A percentile compares a stretch with the other conserved stretches of the same genome.
phyloP scores from a whole-genome alignment of 2,888 invertebrate species.

The Ptilodon capucinus region DNA sequence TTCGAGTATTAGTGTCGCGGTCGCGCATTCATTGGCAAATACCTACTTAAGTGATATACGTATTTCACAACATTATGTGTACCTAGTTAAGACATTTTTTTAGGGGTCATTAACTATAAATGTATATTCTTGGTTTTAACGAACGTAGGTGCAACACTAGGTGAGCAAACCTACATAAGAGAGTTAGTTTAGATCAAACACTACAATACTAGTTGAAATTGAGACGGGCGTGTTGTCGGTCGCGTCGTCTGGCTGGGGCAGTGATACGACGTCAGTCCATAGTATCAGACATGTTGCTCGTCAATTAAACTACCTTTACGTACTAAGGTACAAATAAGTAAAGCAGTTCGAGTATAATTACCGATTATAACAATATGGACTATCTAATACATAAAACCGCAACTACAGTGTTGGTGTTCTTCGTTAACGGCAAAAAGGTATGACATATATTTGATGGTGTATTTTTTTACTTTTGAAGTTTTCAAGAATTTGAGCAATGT shows the following conservation, averaged over 20 bases:
- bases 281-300: conserved; percentile 19
- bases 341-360: not conserved
- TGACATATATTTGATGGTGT: conserved; percentile 20
- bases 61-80: no score
- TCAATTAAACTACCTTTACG: not conserved
- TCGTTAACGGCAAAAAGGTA: conserved; percentile 85
- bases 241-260: conserved; percentile 7
- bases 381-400: conserved; percentile 47
- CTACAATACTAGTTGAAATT: not conserved
- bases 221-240: not conserved
- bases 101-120: no score
- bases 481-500: no score
- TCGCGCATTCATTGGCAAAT: no score
- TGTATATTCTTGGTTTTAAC: no score
- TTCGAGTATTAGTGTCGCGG: no score
- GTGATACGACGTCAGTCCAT: conserved; percentile 28
- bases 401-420: conserved; percentile 75
- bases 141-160: no score
- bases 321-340: not conserved
- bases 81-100: no score
- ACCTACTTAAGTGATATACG: no score
- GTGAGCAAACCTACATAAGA: not conserved
- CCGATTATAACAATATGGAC: conserved; percentile 14
- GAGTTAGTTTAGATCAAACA: not conserved
- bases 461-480: no score